phyloP scores from a whole-genome alignment of 2,888 invertebrate genomes.

The Cataglyphis altisquamis region DNA sequence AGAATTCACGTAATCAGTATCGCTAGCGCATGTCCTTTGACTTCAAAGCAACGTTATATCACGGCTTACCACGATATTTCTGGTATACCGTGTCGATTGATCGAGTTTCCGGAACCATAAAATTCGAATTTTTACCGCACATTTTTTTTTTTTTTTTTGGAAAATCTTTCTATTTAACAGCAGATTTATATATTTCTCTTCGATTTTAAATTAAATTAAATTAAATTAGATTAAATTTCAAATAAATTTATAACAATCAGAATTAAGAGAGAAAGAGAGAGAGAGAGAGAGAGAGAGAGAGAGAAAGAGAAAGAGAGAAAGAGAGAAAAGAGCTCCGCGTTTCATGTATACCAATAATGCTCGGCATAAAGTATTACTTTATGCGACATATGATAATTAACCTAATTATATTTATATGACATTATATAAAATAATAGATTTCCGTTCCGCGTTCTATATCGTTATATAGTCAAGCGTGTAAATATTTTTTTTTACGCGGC shows the following conservation, averaged over 20 bases:
- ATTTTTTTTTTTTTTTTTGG: not conserved
- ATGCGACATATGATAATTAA: not conserved
- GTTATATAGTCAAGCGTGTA: not conserved
- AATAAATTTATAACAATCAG: not conserved
- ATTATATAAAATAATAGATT: not conserved
- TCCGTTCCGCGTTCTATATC: not conserved
- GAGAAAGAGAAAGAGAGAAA: no score
- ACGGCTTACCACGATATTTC: conserved; percentile 6
- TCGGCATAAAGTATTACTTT: not conserved
- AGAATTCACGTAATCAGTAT: conserved; percentile 44
- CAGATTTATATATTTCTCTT: not conserved
- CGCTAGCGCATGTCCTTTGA: conserved; percentile 26
- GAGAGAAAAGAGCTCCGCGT: not conserved
- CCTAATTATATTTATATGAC: conserved; percentile 8
- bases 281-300: no score
- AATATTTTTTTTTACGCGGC: not conserved
- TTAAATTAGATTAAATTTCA: not conserved
- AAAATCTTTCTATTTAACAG: not conserved
- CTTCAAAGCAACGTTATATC: conserved; percentile 39
- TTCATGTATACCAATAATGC: not conserved
- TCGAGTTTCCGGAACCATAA: not conserved
- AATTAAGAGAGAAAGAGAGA: not conserved
- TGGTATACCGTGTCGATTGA: not conserved
- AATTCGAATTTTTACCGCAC: not conserved
- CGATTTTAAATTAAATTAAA: not conserved